phyloP scores from a whole-genome alignment of 2,797 vertebrate genomes.

The Chrysolophus pictus region DNA sequence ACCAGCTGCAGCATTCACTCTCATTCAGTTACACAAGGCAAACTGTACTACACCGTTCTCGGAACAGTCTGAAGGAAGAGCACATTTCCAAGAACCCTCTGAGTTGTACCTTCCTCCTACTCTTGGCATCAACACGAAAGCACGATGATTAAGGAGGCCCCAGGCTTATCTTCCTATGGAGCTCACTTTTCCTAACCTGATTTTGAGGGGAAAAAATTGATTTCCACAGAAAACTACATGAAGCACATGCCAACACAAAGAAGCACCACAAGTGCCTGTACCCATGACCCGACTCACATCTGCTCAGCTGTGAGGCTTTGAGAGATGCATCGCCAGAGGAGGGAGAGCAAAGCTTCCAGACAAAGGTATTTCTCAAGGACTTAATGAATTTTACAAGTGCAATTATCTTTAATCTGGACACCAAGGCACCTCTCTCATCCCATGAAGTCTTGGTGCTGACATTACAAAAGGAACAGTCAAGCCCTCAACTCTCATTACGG shows the following conservation, averaged over 20 bases:
- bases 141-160: neutral
- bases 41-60: neutral
- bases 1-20: neutral
- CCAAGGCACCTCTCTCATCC: neutral
- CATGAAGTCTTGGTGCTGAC: neutral
- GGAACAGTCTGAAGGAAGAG: neutral
- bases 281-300: neutral
- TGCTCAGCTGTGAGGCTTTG: neutral
- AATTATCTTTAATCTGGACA: constrained; percentile 31
- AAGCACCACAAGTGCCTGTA: fast-evolving
- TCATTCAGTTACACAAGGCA: neutral
- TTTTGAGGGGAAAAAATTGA: neutral
- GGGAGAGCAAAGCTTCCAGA: neutral
- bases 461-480: constrained; percentile 3
- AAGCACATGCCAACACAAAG: neutral
- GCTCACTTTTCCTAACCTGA: neutral
- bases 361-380: neutral
- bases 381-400: constrained; percentile 44
- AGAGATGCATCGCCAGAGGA: neutral
- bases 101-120: neutral
- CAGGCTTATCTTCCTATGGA: neutral
- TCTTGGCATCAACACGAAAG: neutral
- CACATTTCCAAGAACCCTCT: neutral
- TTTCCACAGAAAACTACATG: neutral
- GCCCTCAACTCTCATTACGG: neutral